phyloP scores from a whole-genome alignment of 2,888 invertebrate species.

The Macrophya alboannulata region DNA sequence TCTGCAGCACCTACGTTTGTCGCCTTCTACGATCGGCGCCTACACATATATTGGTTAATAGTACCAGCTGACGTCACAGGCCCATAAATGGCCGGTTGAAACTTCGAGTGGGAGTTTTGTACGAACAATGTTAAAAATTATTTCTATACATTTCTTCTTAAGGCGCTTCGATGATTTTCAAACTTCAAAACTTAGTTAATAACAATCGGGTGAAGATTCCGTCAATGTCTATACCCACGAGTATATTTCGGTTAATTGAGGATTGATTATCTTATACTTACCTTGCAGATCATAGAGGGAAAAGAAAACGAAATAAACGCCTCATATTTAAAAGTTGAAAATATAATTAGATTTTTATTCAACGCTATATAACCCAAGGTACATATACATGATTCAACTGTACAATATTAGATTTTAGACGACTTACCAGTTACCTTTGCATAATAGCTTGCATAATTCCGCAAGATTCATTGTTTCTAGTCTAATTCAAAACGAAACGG shows the following conservation, averaged over 20 bases:
- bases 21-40: slow-evolving; percentile 76
- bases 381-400: slow-evolving; percentile 49
- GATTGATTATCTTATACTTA: neutral
- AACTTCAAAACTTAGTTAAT: neutral
- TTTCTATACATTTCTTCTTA: slow-evolving; percentile 65
- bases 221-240: neutral
- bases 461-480: neutral
- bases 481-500: slow-evolving; percentile 4
- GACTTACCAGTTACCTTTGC: slow-evolving; percentile 4
- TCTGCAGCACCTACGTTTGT: slow-evolving; percentile 73
- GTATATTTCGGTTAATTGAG: neutral
- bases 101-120: slow-evolving; percentile 72
- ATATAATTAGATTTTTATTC: slow-evolving; percentile 40
- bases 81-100: slow-evolving; percentile 76
- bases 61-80: slow-evolving; percentile 77
- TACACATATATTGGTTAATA: slow-evolving; percentile 76
- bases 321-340: neutral
- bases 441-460: slow-evolving; percentile 42
- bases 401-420: slow-evolving; percentile 50
- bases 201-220: neutral
- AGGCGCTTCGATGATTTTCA: neutral
- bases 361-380: neutral
- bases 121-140: slow-evolving; percentile 74
- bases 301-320: neutral
- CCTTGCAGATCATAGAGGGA: neutral